phyloP scores from a whole-genome alignment of 2,888 invertebrate genomes.

The Agrotis segetum region DNA sequence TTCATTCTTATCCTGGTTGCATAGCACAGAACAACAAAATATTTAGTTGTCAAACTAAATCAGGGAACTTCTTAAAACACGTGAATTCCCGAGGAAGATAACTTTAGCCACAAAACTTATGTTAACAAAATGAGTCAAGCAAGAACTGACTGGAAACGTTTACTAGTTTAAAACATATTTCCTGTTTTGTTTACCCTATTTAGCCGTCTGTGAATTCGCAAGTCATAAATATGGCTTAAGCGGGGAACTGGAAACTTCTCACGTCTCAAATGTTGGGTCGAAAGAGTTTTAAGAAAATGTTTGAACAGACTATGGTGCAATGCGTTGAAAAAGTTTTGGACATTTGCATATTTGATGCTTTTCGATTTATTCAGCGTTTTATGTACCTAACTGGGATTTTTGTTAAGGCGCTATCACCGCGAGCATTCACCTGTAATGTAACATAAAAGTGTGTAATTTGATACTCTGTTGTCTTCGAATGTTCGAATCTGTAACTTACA shows the following conservation, averaged over 20 bases:
- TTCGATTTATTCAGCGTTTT: neutral
- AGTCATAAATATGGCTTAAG: slow-evolving; percentile 48
- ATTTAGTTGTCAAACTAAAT: neutral
- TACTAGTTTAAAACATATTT: slow-evolving; percentile 39
- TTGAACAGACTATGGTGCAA: slow-evolving; percentile 20
- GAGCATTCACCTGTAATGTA: too few species aligned
- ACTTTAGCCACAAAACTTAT: slow-evolving; percentile 24
- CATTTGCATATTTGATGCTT: slow-evolving; percentile 17
- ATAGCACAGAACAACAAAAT: too few species aligned
- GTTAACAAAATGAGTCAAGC: slow-evolving; percentile 27
- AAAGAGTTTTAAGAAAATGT: slow-evolving; percentile 40
- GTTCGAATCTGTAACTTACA: too few species aligned
- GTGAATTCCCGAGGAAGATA: slow-evolving; percentile 1
- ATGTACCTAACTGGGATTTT: too few species aligned
- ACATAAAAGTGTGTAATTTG: too few species aligned
- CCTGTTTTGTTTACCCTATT: slow-evolving; percentile 39
- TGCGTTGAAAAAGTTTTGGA: slow-evolving; percentile 36
- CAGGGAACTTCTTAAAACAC: neutral
- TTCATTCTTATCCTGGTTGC: too few species aligned
- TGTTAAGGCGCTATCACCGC: too few species aligned
- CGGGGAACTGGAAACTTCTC: slow-evolving; percentile 30
- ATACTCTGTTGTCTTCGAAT: too few species aligned
- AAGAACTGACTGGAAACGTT: slow-evolving; percentile 28
- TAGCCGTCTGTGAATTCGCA: slow-evolving; percentile 30
- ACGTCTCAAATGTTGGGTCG: slow-evolving; percentile 9